Evolutionary conservation across 2,113 vertebrate genomes (phyloP).

Genomic region (Collichthys lucidus): DNA sequence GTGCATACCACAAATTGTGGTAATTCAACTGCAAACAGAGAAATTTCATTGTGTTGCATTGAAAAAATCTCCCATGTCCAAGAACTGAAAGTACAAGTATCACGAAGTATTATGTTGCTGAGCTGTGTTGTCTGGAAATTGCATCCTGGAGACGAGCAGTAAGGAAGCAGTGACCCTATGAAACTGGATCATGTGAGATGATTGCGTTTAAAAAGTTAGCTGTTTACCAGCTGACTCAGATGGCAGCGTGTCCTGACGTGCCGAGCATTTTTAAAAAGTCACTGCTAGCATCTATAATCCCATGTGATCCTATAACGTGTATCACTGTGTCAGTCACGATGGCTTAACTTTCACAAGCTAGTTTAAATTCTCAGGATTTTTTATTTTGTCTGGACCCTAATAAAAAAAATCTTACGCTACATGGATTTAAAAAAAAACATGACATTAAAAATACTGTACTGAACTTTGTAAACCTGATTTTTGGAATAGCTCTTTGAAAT

Average conservation of each 20-base stretch:
- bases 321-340: neutral
- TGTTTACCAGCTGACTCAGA: conserved; percentile 20
- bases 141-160: neutral
- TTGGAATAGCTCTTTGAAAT: neutral
- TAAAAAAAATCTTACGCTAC: neutral
- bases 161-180: neutral
- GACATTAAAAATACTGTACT: neutral
- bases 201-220: too few species aligned
- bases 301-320: neutral
- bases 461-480: neutral
- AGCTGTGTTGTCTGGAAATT: neutral
- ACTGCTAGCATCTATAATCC: neutral
- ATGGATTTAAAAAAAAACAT: too few species aligned
- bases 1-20: neutral
- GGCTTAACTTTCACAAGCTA: neutral
- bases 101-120: too few species aligned
- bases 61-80: neutral
- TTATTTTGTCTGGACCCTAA: neutral
- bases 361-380: neutral
- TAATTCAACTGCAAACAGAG: neutral
- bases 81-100: neutral
- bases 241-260: neutral
- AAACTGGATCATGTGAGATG: neutral
- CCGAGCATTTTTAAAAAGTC: neutral
- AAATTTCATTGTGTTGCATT: neutral